Conservation (phyloP, 2,888 invertebrate genomes). For the Caenorhabditis angaria region DNA sequence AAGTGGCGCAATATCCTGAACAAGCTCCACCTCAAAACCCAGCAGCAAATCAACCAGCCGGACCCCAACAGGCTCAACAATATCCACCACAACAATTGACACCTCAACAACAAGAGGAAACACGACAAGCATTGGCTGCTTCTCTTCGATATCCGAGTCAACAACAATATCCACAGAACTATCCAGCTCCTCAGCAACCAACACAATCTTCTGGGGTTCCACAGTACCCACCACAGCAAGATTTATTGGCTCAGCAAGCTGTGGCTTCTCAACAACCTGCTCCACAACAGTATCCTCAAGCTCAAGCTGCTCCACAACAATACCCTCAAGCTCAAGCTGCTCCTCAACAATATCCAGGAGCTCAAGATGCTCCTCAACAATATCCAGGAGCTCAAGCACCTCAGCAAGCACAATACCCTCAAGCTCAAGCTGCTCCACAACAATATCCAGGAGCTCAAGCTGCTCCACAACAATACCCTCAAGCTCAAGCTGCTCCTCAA, state of each 20-base stretch:
- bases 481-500: slow-evolving; percentile 10
- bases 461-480: background rate
- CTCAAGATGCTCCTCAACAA: no score
- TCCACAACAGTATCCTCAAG: slow-evolving; percentile 3
- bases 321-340: slow-evolving; percentile 1
- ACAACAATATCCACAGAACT: background rate
- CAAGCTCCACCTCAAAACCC: slow-evolving; percentile 1
- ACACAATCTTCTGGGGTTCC: background rate
- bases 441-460: slow-evolving; percentile 2
- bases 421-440: background rate
- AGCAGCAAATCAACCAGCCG: background rate
- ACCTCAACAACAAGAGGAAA: slow-evolving; percentile 2
- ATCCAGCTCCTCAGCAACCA: background rate
- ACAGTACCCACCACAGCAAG: slow-evolving; percentile 5
- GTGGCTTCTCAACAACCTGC: background rate
- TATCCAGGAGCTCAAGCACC: slow-evolving; percentile 12
- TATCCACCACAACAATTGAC: slow-evolving; percentile 9
- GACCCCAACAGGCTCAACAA: background rate
- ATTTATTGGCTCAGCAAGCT: slow-evolving; percentile 8
- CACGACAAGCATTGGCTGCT: background rate
- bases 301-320: slow-evolving; percentile 7
- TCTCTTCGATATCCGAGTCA: slow-evolving; percentile 1
- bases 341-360: slow-evolving; percentile 14
- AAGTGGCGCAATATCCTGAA: slow-evolving; percentile 6
- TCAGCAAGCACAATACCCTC: slow-evolving; percentile 7